Evolutionary conservation across 1,140 invertebrate genomes (phyloP).

Genomic region (Drosophila prosaltans): DNA sequence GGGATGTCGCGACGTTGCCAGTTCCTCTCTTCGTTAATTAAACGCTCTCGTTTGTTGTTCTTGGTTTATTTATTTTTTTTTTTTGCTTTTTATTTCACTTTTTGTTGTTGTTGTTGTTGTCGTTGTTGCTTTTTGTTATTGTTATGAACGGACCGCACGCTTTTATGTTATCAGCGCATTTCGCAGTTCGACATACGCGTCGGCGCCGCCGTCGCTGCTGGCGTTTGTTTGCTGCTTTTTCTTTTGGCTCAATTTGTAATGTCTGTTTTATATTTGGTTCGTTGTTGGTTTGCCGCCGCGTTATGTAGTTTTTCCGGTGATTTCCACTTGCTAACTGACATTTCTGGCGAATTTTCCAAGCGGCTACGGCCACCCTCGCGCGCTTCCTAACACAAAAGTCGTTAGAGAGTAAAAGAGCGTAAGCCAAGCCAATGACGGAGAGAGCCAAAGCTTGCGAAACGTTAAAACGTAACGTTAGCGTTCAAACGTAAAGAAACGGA

Average conservation of each 20-base stretch:
- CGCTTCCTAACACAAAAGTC: conserved; percentile 53
- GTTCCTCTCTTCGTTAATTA: conserved; percentile 67
- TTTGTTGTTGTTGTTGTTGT: conserved; percentile 30
- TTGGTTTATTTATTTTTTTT: conserved; percentile 14
- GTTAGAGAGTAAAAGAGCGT: conserved; percentile 35
- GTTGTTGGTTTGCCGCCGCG: conserved; percentile 54
- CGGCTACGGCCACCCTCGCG: conserved; percentile 42
- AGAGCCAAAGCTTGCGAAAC: conserved; percentile 41
- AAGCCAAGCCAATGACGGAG: conserved; percentile 15
- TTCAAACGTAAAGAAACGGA: not conserved
- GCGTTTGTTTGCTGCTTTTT: conserved; percentile 41
- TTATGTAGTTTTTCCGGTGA: conserved; percentile 77
- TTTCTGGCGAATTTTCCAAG: conserved; percentile 74
- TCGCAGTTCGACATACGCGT: conserved; percentile 42
- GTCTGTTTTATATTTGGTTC: conserved; percentile 37
- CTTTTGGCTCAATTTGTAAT: conserved; percentile 13
- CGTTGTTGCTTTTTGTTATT: conserved; percentile 61
- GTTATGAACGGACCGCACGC: conserved; percentile 69
- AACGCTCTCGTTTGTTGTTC: conserved; percentile 51
- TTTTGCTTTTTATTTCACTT: conserved; percentile 30
- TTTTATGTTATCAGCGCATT: conserved; percentile 67
- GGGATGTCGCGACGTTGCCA: conserved; percentile 37
- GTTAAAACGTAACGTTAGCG: conserved; percentile 28
- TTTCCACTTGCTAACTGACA: conserved; percentile 77
- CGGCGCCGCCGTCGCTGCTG: conserved; percentile 43